These are phyloP conservation scores for Orthosia cruda DNA, from an alignment of 2,888 invertebrate species.

Conservation along the genomic window DNA sequence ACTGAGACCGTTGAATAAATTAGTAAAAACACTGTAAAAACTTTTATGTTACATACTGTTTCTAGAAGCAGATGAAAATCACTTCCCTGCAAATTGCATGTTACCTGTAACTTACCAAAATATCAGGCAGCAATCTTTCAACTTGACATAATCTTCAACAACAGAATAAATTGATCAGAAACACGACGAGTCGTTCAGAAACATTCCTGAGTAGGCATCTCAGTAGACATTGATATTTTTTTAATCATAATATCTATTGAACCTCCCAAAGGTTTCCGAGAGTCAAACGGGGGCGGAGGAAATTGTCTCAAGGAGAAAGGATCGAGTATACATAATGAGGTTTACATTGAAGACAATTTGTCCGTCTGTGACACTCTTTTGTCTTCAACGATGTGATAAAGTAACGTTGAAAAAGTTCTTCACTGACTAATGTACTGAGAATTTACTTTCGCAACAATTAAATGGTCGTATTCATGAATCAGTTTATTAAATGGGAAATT, in stretches of 20 bases:
- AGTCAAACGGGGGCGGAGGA: slow-evolving; percentile 32
- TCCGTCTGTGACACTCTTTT: slow-evolving; percentile 56
- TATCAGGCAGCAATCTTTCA: not conserved
- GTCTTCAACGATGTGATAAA: slow-evolving; percentile 54
- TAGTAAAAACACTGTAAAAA: no score
- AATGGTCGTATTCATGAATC: not conserved
- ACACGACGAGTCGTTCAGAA: not conserved
- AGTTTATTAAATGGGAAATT: not conserved
- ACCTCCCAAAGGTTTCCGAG: slow-evolving; percentile 29
- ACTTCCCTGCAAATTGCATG: not conserved
- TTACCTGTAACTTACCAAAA: not conserved
- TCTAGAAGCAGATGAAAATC: no score
- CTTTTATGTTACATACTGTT: no score
- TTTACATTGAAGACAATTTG: slow-evolving; percentile 66
- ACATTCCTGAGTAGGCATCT: slow-evolving; percentile 3
- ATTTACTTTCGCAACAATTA: slow-evolving; percentile 13
- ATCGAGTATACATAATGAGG: slow-evolving; percentile 63
- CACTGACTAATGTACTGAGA: slow-evolving; percentile 17
- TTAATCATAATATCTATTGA: slow-evolving; percentile 43
- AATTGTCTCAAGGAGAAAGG: slow-evolving; percentile 54
- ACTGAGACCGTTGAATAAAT: no score
- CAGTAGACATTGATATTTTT: slow-evolving; percentile 5
- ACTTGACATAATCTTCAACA: slow-evolving; percentile 6
- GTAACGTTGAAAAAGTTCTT: slow-evolving; percentile 38
- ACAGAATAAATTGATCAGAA: slow-evolving; percentile 18